These are phyloP conservation scores for Tenebrio molitor DNA, from an alignment of 1,140 invertebrate genomes.

Conservation along the genomic window DNA sequence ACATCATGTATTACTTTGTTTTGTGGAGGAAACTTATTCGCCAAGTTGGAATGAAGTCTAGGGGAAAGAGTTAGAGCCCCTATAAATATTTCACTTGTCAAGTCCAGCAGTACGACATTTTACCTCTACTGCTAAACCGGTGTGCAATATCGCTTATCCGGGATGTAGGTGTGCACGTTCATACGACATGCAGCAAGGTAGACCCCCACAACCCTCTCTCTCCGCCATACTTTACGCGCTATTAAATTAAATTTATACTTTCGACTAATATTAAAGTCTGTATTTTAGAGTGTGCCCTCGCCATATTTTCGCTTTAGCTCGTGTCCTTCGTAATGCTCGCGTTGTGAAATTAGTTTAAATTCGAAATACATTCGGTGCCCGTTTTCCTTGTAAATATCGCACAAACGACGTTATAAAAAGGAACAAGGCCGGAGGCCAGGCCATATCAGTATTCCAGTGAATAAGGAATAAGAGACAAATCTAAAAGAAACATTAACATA, in stretches of 20 bases:
- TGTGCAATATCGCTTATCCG: constrained; percentile 16
- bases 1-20: constrained; percentile 58
- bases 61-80: constrained; percentile 54
- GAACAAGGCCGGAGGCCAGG: not conserved
- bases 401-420: constrained; percentile 9
- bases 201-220: not conserved
- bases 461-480: constrained; percentile 46
- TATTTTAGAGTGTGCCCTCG: not conserved
- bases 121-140: constrained; percentile 34
- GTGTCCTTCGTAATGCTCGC: not conserved
- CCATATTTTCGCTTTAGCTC: not conserved
- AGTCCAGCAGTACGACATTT: constrained; percentile 52
- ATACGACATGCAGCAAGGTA: not conserved
- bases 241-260: constrained; percentile 25
- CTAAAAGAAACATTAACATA: constrained; percentile 46
- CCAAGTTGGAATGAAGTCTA: constrained; percentile 54
- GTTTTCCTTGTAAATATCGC: constrained; percentile 18
- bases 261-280: not conserved
- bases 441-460: constrained; percentile 41
- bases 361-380: not conserved
- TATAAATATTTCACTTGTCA: constrained; percentile 57
- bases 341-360: not conserved
- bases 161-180: not conserved
- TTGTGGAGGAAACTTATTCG: constrained; percentile 56
- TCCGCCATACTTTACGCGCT: not conserved